Evolutionary conservation across 2,797 vertebrate genomes (phyloP).

Genomic region (Alectoris magna): DNA sequence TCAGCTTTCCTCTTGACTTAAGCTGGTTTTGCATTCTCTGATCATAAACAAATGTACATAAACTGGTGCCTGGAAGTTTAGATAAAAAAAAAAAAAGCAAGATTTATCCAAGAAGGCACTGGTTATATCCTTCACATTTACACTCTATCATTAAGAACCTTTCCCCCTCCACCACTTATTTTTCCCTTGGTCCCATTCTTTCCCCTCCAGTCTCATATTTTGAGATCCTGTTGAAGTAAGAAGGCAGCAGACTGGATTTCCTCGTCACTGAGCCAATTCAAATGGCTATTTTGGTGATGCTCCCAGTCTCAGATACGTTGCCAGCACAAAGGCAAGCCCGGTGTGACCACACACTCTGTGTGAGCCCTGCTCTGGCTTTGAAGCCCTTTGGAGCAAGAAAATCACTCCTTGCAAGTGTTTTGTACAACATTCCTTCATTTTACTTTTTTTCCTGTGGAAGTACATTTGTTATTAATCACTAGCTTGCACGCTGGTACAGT

Average conservation of each 20-base stretch:
- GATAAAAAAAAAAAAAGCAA: background rate
- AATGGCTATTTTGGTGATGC: slow-evolving; percentile 6
- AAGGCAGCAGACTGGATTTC: slow-evolving; percentile 20
- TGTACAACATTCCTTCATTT: slow-evolving; percentile 33
- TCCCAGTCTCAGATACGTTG: background rate
- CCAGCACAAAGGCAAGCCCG: background rate
- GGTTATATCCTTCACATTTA: background rate
- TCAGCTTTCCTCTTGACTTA: background rate
- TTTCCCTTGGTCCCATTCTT: background rate
- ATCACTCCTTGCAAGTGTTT: slow-evolving; percentile 26
- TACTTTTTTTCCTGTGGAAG: slow-evolving; percentile 60
- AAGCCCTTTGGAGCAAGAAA: slow-evolving; percentile 26
- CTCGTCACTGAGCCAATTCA: background rate
- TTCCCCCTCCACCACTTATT: fast-evolving
- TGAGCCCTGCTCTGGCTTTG: background rate
- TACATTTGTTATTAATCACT: slow-evolving; percentile 75
- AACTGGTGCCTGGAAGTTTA: background rate
- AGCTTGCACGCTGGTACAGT: slow-evolving; percentile 49
- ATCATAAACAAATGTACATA: background rate
- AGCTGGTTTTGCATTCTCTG: background rate
- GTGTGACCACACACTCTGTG: slow-evolving; percentile 37
- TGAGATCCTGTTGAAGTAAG: background rate
- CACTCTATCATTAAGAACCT: background rate
- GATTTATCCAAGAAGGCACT: background rate
- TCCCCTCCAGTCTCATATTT: background rate